These are phyloP conservation scores for Doryteuthis pealeii DNA, from an alignment of 1,140 invertebrate species.

Conservation along the genomic window DNA sequence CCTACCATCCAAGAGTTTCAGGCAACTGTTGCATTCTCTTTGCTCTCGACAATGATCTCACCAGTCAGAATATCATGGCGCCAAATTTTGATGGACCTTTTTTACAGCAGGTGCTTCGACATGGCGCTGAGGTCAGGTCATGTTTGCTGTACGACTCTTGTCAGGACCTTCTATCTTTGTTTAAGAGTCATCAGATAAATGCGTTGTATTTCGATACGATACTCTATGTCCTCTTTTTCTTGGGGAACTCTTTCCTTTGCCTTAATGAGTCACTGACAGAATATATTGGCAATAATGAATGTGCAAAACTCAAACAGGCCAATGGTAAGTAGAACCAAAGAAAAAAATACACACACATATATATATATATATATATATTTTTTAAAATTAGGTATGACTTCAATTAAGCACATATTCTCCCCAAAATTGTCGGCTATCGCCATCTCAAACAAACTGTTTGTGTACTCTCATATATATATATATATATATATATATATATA, in stretches of 20 bases:
- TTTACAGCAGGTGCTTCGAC: conserved; percentile 17
- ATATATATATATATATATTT: too few relatives aligned
- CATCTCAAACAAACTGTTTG: too few relatives aligned
- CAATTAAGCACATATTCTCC: too few relatives aligned
- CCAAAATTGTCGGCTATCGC: too few relatives aligned
- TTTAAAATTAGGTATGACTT: too few relatives aligned
- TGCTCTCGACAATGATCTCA: conserved; percentile 36
- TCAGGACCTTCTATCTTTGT: conserved; percentile 29
- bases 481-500: too few relatives aligned
- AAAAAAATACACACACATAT: too few relatives aligned
- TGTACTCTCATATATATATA: too few relatives aligned
- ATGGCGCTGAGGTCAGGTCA: not conserved
- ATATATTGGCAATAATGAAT: not conserved
- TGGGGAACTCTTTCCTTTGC: not conserved
- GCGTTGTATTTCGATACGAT: not conserved
- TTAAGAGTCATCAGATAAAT: conserved; percentile 19
- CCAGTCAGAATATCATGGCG: conserved; percentile 12
- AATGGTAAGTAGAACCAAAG: not conserved
- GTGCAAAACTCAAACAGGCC: not conserved
- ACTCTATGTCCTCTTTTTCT: not conserved
- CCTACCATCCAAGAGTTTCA: conserved; percentile 35
- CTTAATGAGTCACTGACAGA: not conserved
- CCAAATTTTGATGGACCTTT: conserved; percentile 16
- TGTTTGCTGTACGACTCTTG: conserved; percentile 18
- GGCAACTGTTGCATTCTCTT: conserved; percentile 41